These are phyloP conservation scores for Halictus rubicundus DNA, from an alignment of 1,140 invertebrate genomes.

Conservation along the genomic window DNA sequence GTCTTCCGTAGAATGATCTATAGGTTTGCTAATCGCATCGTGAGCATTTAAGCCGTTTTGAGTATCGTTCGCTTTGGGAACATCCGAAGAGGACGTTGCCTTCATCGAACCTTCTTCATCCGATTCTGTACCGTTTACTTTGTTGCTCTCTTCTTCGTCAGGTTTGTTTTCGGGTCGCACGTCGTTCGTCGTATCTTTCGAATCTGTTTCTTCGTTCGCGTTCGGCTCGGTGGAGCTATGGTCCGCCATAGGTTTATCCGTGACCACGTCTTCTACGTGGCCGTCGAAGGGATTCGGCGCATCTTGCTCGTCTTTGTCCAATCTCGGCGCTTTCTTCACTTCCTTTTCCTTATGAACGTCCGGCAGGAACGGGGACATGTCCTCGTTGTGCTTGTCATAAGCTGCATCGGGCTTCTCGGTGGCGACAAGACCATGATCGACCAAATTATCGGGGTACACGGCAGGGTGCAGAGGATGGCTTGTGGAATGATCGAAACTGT, in stretches of 20 bases:
- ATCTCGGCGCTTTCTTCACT: slow-evolving; percentile 70
- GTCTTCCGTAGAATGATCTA: slow-evolving; percentile 4
- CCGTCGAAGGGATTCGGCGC: slow-evolving; percentile 76
- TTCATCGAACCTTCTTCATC: not conserved
- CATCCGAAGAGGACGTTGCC: not conserved
- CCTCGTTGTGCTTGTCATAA: slow-evolving; percentile 68
- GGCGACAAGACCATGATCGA: slow-evolving; percentile 35
- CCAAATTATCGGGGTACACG: slow-evolving; percentile 49
- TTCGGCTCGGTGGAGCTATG: not conserved
- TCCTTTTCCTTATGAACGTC: slow-evolving; percentile 78
- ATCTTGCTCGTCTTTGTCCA: slow-evolving; percentile 77
- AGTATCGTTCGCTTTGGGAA: slow-evolving; percentile 18
- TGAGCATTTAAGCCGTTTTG: not conserved
- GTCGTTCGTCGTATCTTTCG: slow-evolving; percentile 47
- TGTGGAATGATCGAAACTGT: slow-evolving; percentile 53
- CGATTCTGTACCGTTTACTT: not conserved
- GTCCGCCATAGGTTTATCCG: slow-evolving; percentile 31
- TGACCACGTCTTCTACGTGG: slow-evolving; percentile 70
- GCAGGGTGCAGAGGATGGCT: slow-evolving; percentile 57
- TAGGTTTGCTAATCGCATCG: not conserved
- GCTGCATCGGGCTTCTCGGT: slow-evolving; percentile 48
- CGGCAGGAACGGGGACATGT: slow-evolving; percentile 85
- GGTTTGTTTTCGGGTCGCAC: slow-evolving; percentile 3
- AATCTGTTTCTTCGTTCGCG: slow-evolving; percentile 38
- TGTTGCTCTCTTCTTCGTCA: not conserved